Percentiles rank a stretch among this genome's conserved stretches.
Evolutionary conservation across 1,140 invertebrate species (phyloP).

Genomic region (Trachymyrmex septentrionalis): DNA sequence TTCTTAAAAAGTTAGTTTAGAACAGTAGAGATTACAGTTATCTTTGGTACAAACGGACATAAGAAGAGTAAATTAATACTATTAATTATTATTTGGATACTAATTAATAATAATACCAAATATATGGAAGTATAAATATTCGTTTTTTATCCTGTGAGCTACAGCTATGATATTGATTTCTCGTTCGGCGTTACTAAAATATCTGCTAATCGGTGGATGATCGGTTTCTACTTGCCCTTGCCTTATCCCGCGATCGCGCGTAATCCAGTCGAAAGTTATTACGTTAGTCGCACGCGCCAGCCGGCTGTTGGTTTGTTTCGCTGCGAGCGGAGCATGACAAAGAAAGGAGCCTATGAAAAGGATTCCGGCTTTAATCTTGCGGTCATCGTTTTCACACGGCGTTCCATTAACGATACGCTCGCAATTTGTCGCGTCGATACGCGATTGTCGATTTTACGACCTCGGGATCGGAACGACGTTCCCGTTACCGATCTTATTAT

Average conservation of each 20-base stretch:
- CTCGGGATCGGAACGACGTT: slow-evolving; percentile 46
- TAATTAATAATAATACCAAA: no score
- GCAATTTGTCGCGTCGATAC: slow-evolving; percentile 79
- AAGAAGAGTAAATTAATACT: slow-evolving; percentile 11
- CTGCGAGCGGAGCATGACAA: slow-evolving; percentile 17
- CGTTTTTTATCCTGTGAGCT: neutral
- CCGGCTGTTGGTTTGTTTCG: slow-evolving; percentile 56
- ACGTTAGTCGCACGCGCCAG: slow-evolving; percentile 6
- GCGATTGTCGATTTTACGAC: slow-evolving; percentile 57
- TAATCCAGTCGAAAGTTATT: slow-evolving; percentile 63
- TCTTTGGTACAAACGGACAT: no score
- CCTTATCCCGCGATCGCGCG: slow-evolving; percentile 68
- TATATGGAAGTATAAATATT: neutral
- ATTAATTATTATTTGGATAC: no score
- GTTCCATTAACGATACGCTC: slow-evolving; percentile 71
- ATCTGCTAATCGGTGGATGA: neutral
- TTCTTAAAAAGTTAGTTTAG: no score
- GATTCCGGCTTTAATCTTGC: slow-evolving; percentile 73
- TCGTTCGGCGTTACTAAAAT: neutral
- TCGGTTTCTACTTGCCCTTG: neutral
- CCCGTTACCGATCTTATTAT: slow-evolving; percentile 65
- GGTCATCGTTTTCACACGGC: slow-evolving; percentile 80
- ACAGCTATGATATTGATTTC: neutral
- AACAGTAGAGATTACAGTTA: no score
- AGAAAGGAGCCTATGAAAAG: slow-evolving; percentile 52